Evolutionary conservation across 2,113 vertebrate genomes (phyloP).

Genomic region (Corydoras sp.): DNA sequence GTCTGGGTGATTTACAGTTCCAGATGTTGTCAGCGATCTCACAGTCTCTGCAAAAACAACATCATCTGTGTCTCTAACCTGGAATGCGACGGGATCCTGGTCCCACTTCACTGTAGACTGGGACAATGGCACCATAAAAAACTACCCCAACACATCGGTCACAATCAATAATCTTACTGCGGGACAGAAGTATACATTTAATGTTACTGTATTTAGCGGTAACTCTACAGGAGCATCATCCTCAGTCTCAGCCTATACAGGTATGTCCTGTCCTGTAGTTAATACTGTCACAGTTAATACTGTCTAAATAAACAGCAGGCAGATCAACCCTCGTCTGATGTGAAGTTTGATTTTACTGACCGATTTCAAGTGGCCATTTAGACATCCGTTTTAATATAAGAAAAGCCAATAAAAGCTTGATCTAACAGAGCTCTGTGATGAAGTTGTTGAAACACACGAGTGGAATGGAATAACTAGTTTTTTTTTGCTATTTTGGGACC

Average conservation of each 20-base stretch:
- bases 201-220: background rate
- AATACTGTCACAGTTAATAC: no score
- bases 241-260: background rate
- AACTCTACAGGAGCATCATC: background rate
- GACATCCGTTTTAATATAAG: no score
- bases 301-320: no score
- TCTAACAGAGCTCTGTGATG: no score
- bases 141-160: background rate
- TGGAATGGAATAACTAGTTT: no score
- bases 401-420: no score
- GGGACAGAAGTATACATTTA: background rate
- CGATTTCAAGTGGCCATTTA: no score
- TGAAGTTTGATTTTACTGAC: no score
- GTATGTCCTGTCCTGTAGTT: background rate
- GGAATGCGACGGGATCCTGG: background rate
- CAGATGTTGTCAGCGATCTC: background rate
- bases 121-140: background rate
- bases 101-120: background rate
- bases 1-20: background rate
- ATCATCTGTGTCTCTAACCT: background rate
- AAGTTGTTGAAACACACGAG: no score
- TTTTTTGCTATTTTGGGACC: no score
- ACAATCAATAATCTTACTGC: background rate
- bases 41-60: background rate
- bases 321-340: no score